A percentile compares a stretch with the other conserved stretches of the same genome.
These are phyloP conservation scores for Xiphophorus couchianus DNA, from an alignment of 2,113 vertebrate species.

Conservation along the genomic window DNA sequence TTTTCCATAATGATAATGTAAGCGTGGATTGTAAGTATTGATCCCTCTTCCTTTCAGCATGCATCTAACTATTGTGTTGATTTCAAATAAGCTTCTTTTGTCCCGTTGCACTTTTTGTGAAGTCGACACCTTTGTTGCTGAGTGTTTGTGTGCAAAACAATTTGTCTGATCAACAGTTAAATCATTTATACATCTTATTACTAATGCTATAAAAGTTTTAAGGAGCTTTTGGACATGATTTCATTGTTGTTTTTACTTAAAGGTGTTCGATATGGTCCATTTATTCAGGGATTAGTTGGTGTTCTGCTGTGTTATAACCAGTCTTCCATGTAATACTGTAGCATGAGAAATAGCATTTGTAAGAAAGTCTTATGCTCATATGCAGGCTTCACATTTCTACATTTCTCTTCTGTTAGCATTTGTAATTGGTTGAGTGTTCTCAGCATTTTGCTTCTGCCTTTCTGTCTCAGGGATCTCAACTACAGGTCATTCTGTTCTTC, in stretches of 20 bases:
- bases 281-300: no score
- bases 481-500: neutral
- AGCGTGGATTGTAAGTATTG: conserved; percentile 24
- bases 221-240: neutral
- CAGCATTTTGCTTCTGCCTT: neutral
- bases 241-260: neutral
- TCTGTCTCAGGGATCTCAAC: neutral
- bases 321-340: conserved; percentile 2
- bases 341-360: neutral
- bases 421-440: neutral
- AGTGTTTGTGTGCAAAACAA: conserved; percentile 21
- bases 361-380: neutral
- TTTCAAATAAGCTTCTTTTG: conserved; percentile 14
- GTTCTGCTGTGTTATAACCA: neutral
- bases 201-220: conserved; percentile 1
- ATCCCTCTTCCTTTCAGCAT: conserved; percentile 56
- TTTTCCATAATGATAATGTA: conserved; percentile 18
- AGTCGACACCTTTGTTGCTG: conserved; percentile 18
- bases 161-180: conserved; percentile 4
- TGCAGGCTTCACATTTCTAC: neutral
- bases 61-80: conserved; percentile 20
- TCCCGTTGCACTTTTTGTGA: conserved; percentile 9
- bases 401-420: neutral
- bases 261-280: neutral
- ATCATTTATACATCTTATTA: neutral